A percentile compares a stretch with the other conserved stretches of the same genome.
These are phyloP conservation scores for Hyposoter dolosus DNA, from an alignment of 2,888 invertebrate species.

Conservation along the genomic window DNA sequence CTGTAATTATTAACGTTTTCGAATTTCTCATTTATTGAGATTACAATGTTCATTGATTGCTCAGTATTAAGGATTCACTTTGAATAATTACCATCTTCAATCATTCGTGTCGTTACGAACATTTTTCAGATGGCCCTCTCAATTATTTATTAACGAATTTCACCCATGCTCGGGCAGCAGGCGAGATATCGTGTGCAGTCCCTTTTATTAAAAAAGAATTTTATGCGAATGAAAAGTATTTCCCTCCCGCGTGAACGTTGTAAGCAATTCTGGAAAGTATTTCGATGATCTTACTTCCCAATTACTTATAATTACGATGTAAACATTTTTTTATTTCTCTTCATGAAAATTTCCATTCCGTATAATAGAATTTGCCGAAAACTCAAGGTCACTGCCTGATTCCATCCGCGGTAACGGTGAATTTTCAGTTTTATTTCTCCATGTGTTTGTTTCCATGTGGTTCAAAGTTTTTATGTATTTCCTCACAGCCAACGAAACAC, in stretches of 20 bases:
- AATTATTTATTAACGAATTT: background rate
- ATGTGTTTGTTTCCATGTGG: background rate
- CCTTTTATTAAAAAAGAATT: background rate
- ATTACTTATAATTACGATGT: background rate
- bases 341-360: background rate
- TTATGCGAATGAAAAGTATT: background rate
- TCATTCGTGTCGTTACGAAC: background rate
- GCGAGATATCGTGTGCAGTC: background rate
- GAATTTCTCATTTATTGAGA: conserved; percentile 38
- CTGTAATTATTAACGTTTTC: conserved; percentile 53
- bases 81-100: background rate
- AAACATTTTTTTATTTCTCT: background rate
- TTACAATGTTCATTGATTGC: conserved; percentile 22
- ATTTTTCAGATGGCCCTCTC: background rate
- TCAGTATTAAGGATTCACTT: background rate
- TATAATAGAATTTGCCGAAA: background rate
- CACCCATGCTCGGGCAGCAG: no score
- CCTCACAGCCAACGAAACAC: background rate
- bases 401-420: no score
- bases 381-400: no score
- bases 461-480: background rate
- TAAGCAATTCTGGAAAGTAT: background rate
- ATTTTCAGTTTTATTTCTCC: no score
- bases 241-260: background rate
- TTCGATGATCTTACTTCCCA: background rate